These are phyloP conservation scores for Raphicerus campestris DNA, from an alignment of 2,113 vertebrate species.

Conservation along the genomic window DNA sequence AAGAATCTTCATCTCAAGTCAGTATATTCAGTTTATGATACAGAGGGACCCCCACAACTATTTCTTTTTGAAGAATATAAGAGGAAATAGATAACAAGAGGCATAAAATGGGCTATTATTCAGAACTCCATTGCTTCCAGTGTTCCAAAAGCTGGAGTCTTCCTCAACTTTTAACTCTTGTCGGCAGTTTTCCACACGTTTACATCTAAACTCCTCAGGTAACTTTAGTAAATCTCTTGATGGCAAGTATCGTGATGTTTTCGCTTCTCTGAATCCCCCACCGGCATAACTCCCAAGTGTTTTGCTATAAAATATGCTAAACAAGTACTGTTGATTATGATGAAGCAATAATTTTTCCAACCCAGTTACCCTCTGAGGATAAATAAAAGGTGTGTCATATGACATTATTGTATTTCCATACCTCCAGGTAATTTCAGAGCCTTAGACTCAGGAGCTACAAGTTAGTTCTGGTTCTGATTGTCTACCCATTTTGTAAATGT, in stretches of 20 bases:
- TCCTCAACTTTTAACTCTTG: constrained; percentile 8
- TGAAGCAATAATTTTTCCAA: constrained; percentile 6
- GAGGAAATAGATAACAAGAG: neutral
- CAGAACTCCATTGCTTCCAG: neutral
- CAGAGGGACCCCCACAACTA: neutral
- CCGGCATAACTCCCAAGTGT: neutral
- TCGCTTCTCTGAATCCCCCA: neutral
- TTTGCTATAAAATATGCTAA: neutral
- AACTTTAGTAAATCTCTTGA: neutral
- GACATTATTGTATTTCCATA: neutral
- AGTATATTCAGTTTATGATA: neutral
- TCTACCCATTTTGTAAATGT: neutral
- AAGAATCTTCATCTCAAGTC: neutral
- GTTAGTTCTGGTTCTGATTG: neutral
- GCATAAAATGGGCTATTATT: neutral
- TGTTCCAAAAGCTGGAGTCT: constrained; percentile 9
- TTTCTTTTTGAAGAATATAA: neutral
- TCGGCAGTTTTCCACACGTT: neutral
- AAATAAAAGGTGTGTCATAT: neutral
- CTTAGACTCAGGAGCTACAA: neutral
- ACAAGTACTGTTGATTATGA: neutral
- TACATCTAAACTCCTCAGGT: neutral
- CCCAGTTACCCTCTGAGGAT: neutral
- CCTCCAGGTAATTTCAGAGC: neutral
- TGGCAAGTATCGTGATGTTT: neutral